A percentile compares a stretch with the other conserved stretches of the same genome.
These are phyloP conservation scores for Serinus canaria DNA, from an alignment of 2,113 vertebrate species.

Conservation along the genomic window DNA sequence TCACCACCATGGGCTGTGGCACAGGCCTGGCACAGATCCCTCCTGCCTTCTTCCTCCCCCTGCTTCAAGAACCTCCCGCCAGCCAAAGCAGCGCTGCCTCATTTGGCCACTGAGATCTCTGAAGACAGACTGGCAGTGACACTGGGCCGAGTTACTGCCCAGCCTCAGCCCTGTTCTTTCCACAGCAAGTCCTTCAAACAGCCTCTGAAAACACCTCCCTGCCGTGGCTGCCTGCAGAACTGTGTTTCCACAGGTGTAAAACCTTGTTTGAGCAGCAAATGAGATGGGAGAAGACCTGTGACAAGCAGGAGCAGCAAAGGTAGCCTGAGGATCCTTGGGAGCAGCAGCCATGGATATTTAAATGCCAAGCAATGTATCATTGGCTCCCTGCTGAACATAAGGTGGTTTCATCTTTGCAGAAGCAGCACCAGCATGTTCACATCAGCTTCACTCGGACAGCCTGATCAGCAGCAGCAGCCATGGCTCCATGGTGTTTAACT, in stretches of 20 bases:
- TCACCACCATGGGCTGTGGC: neutral
- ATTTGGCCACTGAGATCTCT: neutral
- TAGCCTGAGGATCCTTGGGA: neutral
- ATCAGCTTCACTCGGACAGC: neutral
- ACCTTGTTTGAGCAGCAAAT: neutral
- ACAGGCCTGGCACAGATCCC: neutral
- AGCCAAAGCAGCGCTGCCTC: neutral
- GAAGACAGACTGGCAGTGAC: neutral
- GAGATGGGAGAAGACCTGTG: neutral
- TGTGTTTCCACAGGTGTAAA: neutral
- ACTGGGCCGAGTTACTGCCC: neutral
- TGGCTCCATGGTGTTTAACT: constrained; percentile 2
- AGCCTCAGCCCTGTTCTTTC: neutral
- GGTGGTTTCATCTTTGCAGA: constrained; percentile 13
- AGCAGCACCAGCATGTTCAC: constrained; percentile 11
- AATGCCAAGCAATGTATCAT: neutral
- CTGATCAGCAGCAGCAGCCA: neutral
- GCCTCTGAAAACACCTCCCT: neutral
- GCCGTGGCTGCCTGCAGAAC: neutral
- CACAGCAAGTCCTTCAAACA: neutral
- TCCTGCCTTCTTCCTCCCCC: neutral
- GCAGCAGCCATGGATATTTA: neutral
- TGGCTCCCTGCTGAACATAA: neutral
- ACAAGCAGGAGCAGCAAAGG: neutral
- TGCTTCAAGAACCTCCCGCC: neutral